Base-by-base conservation (phyloP, 1,140 invertebrate species). In the Rhagoletis zephyria region DNA sequence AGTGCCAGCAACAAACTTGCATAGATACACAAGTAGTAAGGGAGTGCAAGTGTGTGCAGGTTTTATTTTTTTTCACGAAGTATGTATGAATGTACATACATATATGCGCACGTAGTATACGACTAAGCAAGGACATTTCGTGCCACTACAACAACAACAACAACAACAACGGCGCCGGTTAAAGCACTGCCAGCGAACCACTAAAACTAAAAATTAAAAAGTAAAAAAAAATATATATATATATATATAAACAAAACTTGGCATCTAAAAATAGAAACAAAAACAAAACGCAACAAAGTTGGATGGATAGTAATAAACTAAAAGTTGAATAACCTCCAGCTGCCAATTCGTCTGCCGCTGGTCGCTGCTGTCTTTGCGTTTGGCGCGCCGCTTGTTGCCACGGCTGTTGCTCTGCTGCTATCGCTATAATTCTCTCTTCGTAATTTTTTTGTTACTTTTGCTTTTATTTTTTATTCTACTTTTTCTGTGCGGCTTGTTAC, bases 271-370 rank as follows among this genome's bases (percentile, higher is more conserved):
- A 81, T 81, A 59, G 14, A n/a, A 81, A 30, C 7, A 74, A 48
- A 16, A 74, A 74, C 4, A 48, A 16, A 48, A 16, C 1, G 16
- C 74, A 81, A 81, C 74, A 81, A 81, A 56, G 51, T 81, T 81
- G 16, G 16, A 81, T 56, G 56, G 45, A 40, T 5, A 56, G n/a
- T 81, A 81, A 81, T 81, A 56, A 81, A 81, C 74, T 81, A 81
- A 81, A 81, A 81, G 74, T 81, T 81, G 74, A 81, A 81, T 81
- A 81, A 81, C 74, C 74, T 81, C 2, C 48, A 9, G 48, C 48
- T 48, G 74, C 74, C 74, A 81, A 81, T 81, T 56, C 74, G 51
- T 81, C 74, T 81, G 48, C 51, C 48, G 56, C 42, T 19, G 48
- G 5, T 9, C 48, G 51, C 74, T 81, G 5, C 61, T 10, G 19